These are phyloP conservation scores for Mechanitis messenoides DNA, from an alignment of 2,888 invertebrate genomes.

Conservation along the genomic window DNA sequence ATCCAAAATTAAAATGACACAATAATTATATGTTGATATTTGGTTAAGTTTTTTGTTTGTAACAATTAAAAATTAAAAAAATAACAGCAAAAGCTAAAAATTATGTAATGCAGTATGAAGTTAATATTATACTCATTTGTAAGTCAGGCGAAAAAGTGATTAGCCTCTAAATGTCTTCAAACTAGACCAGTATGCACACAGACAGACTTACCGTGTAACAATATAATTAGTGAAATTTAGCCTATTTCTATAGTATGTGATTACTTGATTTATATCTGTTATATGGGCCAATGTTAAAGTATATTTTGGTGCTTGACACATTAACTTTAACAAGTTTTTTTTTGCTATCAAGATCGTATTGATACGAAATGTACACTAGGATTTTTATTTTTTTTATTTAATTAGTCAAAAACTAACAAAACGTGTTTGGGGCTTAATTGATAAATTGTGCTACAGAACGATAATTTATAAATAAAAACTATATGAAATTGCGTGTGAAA, in stretches of 20 bases:
- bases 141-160: slow-evolving; percentile 8
- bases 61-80: background rate
- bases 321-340: too few species aligned
- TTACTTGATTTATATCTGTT: too few species aligned
- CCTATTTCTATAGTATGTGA: too few species aligned
- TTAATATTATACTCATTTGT: slow-evolving; percentile 2
- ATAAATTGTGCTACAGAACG: background rate
- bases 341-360: too few species aligned
- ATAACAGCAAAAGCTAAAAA: background rate
- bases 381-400: background rate
- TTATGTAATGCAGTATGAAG: background rate
- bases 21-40: too few species aligned
- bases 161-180: slow-evolving; percentile 4
- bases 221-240: too few species aligned
- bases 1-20: too few species aligned
- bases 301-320: too few species aligned
- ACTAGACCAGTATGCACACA: slow-evolving; percentile 6
- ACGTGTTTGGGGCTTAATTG: background rate
- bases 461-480: slow-evolving; percentile 8
- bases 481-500: slow-evolving; percentile 20
- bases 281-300: too few species aligned
- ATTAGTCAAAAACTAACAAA: background rate
- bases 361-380: too few species aligned
- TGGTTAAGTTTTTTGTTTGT: background rate
- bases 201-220: too few species aligned